These are phyloP conservation scores for Etheostoma nigrum DNA, from an alignment of 2,797 vertebrate species.

Conservation along the genomic window DNA sequence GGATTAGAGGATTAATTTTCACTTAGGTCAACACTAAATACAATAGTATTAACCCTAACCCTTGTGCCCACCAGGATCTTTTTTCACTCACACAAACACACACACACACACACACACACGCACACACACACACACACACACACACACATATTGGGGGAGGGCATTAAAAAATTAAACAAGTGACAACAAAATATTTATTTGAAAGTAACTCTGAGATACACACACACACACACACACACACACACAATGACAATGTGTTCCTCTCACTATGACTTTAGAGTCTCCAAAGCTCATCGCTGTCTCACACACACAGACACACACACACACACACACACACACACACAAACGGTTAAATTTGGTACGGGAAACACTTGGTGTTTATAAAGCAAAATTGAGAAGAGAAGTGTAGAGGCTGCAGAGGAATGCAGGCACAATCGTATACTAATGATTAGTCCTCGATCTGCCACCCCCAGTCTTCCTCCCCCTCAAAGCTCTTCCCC, in stretches of 20 bases:
- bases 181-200: conserved; percentile 52
- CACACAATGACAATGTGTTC: no score
- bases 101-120: no score
- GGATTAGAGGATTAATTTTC: conserved; percentile 34
- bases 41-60: no score
- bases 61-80: conserved; percentile 25
- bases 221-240: conserved; percentile 13
- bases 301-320: conserved; percentile 34
- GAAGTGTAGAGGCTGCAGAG: neutral
- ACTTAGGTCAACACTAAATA: conserved; percentile 23
- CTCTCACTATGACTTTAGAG: no score
- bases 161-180: conserved; percentile 4
- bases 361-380: conserved; percentile 4
- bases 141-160: neutral
- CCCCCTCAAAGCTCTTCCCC: conserved; percentile 17
- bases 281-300: no score
- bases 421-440: neutral
- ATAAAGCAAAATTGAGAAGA: neutral
- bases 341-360: conserved; percentile 8
- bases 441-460: neutral
- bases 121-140: no score
- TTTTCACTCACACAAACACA: neutral
- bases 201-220: conserved; percentile 51
- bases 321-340: no score
- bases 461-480: conserved; percentile 24